Base-by-base conservation (phyloP, 1,140 invertebrate species). In the Drosophila pseudoobscura region DNA sequence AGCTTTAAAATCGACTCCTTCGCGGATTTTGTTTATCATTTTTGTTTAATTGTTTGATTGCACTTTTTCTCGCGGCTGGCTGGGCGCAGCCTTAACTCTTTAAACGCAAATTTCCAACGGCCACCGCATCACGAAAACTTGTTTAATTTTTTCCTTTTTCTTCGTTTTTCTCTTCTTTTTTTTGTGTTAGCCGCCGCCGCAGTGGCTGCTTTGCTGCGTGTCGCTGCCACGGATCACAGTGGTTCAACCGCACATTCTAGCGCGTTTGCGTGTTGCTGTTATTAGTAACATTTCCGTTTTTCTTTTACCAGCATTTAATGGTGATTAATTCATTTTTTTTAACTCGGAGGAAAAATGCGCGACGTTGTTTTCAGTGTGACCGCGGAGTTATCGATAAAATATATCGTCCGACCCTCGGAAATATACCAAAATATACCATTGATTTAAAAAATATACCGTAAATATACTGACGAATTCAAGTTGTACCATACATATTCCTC, bases 121-220 rank as follows among this genome's bases (percentile, higher is more conserved):
- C 55, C 55, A 44, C 66, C 59, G 73, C 79, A 39, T 39, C 66
- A 56, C 60, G 46, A 50, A 87, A 87, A 87, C 78, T 85, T 75
- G 78, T 87, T 87, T 78, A 78, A 70, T 71, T 70, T 74, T 62
- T 62, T 26, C 68, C 57, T 52, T 47, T 58, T 65, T 15, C 44
- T 69, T 46, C 58, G 62, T 53, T 43, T 50, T 43, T 53, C 50
- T 61, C 59, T 69, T 54, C 55, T 62, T 43, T 69, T 69, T 35
- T 63, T 35, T 52, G 31, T 56, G 15, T 53, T 39, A 17, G 51
- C 31, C 31, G 31, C 50, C 49, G 50, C 51, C 29, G 29, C 51
- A 39, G 35, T 39, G 35, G 24, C 24, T 26, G 0, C 24, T 26
- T 31, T 31, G 8, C 35, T 39, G 35, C 11, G 35, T 39, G 11